phyloP scores from a whole-genome alignment of 2,888 invertebrate genomes.

The Euplexia lucipara region DNA sequence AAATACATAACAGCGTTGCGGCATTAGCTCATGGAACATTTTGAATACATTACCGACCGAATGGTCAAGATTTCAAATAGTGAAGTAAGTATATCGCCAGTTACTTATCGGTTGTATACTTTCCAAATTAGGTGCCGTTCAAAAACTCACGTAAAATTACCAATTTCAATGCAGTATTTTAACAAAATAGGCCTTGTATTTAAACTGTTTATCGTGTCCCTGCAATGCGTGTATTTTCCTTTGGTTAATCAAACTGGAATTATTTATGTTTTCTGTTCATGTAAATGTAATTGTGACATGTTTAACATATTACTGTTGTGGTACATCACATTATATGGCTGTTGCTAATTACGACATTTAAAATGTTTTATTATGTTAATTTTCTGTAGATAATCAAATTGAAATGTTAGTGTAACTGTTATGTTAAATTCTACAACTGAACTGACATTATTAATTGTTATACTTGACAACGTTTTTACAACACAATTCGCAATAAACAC shows the following conservation, averaged over 20 bases:
- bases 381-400: constrained; percentile 17
- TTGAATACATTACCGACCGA: not conserved
- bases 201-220: constrained; percentile 18
- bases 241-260: constrained; percentile 62
- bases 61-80: not conserved
- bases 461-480: too few species aligned
- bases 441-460: too few species aligned
- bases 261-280: constrained; percentile 60
- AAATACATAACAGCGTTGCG: constrained; percentile 8
- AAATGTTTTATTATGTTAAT: constrained; percentile 43
- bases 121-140: not conserved
- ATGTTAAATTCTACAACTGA: not conserved
- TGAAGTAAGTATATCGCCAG: not conserved
- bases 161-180: constrained; percentile 1
- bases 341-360: constrained; percentile 30
- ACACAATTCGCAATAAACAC: too few species aligned
- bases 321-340: constrained; percentile 40
- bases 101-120: not conserved
- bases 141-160: not conserved
- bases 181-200: not conserved
- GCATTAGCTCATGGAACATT: not conserved
- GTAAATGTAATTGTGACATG: constrained; percentile 48
- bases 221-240: constrained; percentile 62
- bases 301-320: constrained; percentile 47
- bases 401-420: constrained; percentile 8